These are phyloP conservation scores for Penaeus japonicus DNA, from an alignment of 1,140 invertebrate species.

Conservation along the genomic window DNA sequence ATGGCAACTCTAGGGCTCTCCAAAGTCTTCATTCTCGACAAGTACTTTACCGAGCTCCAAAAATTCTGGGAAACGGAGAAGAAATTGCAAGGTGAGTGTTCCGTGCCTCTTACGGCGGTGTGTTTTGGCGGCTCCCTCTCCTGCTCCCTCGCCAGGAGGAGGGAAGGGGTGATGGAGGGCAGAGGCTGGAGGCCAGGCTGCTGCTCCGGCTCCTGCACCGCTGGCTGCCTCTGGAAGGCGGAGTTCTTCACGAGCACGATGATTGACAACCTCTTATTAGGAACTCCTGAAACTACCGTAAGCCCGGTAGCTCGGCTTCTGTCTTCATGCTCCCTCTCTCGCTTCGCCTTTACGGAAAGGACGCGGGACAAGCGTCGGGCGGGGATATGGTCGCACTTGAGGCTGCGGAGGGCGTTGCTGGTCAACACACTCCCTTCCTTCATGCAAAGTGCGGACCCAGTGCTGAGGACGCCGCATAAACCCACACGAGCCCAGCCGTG, in stretches of 20 bases:
- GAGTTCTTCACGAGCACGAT: slow-evolving; percentile 34
- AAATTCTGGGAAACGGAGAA: slow-evolving; percentile 97
- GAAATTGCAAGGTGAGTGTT: slow-evolving; percentile 85
- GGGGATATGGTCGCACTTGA: neutral
- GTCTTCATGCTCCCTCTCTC: neutral
- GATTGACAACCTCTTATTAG: slow-evolving; percentile 55
- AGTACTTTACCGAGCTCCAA: slow-evolving; percentile 94
- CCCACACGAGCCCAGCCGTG: no score
- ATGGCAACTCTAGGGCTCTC: slow-evolving; percentile 92
- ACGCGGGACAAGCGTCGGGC: neutral
- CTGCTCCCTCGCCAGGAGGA: no score
- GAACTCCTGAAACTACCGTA: slow-evolving; percentile 53
- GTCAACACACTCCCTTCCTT: no score
- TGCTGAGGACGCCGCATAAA: no score
- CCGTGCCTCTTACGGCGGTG: neutral
- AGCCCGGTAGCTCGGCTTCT: slow-evolving; percentile 41
- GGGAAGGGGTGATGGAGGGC: no score
- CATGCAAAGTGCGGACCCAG: no score
- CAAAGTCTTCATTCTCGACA: slow-evolving; percentile 97
- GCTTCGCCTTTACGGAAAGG: neutral
- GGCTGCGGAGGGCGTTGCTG: neutral
- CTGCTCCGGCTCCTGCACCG: no score
- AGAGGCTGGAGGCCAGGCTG: no score
- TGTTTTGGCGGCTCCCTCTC: neutral
- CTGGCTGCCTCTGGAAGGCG: neutral